Conservation (phyloP, 1,140 invertebrate species). For the Cardiocondyla obscurior region DNA sequence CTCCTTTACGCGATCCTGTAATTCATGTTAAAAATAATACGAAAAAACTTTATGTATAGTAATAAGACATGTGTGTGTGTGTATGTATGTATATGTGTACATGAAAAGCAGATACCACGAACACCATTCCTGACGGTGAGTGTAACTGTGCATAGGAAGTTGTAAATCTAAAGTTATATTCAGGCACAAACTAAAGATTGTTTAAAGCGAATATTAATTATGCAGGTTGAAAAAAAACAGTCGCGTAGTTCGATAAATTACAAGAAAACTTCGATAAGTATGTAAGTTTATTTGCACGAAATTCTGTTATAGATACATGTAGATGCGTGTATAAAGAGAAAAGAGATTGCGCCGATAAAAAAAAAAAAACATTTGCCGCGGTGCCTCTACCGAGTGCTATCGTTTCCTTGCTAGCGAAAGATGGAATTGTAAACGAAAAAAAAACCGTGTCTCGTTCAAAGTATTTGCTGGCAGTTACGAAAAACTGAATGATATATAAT, state of each 20-base stretch:
- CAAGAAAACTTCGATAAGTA: slow-evolving; percentile 23
- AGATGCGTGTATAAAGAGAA: slow-evolving; percentile 56
- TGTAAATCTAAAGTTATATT: too few species aligned
- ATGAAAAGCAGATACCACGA: too few species aligned
- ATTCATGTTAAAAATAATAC: too few species aligned
- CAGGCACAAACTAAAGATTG: too few species aligned
- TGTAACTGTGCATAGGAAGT: too few species aligned
- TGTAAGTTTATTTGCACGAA: slow-evolving; percentile 63
- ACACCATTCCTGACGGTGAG: too few species aligned
- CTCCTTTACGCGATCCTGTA: not conserved
- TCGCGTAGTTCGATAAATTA: too few species aligned
- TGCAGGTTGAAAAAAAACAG: not conserved
- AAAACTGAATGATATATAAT: slow-evolving; percentile 32
- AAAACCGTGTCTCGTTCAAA: slow-evolving; percentile 61
- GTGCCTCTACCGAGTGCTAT: slow-evolving; percentile 32
- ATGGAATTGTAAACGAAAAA: slow-evolving; percentile 16
- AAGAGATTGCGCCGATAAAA: slow-evolving; percentile 16
- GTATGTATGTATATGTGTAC: too few species aligned
- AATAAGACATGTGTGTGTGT: too few species aligned
- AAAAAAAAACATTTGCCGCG: slow-evolving; percentile 5
- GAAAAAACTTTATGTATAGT: too few species aligned
- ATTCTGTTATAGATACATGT: slow-evolving; percentile 60
- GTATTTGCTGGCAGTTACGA: slow-evolving; percentile 44
- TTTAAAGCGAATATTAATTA: not conserved
- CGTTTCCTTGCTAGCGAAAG: slow-evolving; percentile 39